Evolutionary conservation across 2,888 invertebrate genomes (phyloP).

Genomic region (Nomada fucata): DNA sequence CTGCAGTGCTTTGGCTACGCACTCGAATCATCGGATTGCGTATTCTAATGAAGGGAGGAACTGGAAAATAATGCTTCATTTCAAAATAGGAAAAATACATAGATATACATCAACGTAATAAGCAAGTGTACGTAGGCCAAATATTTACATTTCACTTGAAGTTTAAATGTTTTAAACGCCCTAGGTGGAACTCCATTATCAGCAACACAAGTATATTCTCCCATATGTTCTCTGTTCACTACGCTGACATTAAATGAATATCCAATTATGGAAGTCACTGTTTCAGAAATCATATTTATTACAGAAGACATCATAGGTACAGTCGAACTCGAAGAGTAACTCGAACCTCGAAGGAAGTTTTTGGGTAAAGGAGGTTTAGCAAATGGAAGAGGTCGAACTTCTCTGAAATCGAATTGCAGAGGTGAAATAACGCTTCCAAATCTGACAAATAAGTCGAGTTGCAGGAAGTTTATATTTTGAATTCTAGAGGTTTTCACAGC

Average conservation of each 20-base stretch:
- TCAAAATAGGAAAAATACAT: background rate
- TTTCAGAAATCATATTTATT: conserved; percentile 36
- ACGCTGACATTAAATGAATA: conserved; percentile 91
- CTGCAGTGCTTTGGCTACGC: conserved; percentile 88
- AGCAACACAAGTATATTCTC: conserved; percentile 91
- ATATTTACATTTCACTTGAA: conserved; percentile 96
- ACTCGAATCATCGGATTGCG: conserved; percentile 91
- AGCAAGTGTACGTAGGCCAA: background rate
- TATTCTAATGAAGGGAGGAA: conserved; percentile 93
- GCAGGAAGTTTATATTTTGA: too few relatives aligned
- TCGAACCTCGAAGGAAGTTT: too few relatives aligned
- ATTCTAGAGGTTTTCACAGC: too few relatives aligned
- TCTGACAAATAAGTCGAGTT: too few relatives aligned
- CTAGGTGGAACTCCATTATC: conserved; percentile 95
- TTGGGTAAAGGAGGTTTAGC: too few relatives aligned
- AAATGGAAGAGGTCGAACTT: too few relatives aligned
- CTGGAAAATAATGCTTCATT: conserved; percentile 85
- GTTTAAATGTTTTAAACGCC: conserved; percentile 91
- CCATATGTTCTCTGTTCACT: conserved; percentile 90
- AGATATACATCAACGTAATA: background rate
- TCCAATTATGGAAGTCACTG: conserved; percentile 85
- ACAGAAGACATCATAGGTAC: background rate
- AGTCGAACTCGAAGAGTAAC: too few relatives aligned
- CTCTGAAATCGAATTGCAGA: too few relatives aligned
- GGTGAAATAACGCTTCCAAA: too few relatives aligned